phyloP scores from a whole-genome alignment of 2,113 vertebrate species.

The Orthonyx spaldingii region DNA sequence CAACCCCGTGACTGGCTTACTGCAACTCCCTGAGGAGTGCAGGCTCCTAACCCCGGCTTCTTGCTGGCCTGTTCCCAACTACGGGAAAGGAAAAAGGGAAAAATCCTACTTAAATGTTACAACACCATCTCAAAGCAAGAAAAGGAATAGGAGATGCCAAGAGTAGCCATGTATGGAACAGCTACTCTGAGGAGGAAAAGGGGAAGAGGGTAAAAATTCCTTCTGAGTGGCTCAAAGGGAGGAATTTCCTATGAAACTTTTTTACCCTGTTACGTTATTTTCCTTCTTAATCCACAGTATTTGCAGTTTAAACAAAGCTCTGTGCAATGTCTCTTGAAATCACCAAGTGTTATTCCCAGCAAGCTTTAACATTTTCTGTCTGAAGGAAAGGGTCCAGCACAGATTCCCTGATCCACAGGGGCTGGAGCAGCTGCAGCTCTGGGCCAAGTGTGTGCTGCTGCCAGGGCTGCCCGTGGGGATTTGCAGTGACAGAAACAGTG shows the following conservation, averaged over 20 bases:
- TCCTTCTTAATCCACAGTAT: neutral
- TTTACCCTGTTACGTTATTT: neutral
- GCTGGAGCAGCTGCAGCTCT: neutral
- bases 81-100: neutral
- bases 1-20: rapidly evolving
- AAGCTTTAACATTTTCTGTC: neutral
- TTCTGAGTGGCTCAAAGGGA: neutral
- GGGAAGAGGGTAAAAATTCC: neutral
- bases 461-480: neutral
- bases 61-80: neutral
- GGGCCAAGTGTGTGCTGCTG: neutral
- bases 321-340: neutral
- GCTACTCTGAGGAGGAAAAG: neutral
- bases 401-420: rapidly evolving
- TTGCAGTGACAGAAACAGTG: neutral
- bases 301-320: neutral
- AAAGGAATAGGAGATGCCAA: neutral
- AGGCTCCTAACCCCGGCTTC: neutral
- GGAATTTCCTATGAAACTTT: neutral
- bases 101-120: neutral
- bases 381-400: neutral
- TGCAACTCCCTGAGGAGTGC: neutral
- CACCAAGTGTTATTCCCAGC: neutral
- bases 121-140: neutral
- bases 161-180: neutral